Percentiles rank a stretch among this genome's conserved stretches.
Conservation (phyloP, 2,888 invertebrate species). For the Malachius bipustulatus region DNA sequence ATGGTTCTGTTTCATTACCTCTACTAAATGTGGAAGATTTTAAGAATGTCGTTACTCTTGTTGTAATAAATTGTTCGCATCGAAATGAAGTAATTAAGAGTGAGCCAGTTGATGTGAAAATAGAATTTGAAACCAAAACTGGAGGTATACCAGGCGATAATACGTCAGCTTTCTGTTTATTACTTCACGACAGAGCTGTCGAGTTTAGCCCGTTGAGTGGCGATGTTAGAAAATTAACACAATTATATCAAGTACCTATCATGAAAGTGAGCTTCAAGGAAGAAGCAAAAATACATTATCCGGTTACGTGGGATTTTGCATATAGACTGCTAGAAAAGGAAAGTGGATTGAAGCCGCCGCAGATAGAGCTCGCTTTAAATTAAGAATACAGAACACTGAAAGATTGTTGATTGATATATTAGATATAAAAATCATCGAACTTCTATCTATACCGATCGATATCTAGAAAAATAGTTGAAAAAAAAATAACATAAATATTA, state of each 20-base stretch:
- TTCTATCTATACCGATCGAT: too few relatives aligned
- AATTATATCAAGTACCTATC: neutral
- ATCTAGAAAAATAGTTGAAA: too few relatives aligned
- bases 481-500: too few relatives aligned
- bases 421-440: too few relatives aligned
- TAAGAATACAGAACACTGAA: too few relatives aligned
- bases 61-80: constrained; percentile 23
- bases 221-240: constrained; percentile 10
- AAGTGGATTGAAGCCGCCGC: too few relatives aligned
- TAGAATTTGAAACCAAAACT: constrained; percentile 22
- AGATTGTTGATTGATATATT: too few relatives aligned
- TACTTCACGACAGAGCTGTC: constrained; percentile 20
- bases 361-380: too few relatives aligned
- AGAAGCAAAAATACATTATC: too few relatives aligned
- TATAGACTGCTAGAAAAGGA: too few relatives aligned
- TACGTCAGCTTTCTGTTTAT: constrained; percentile 22
- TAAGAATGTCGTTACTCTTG: constrained; percentile 19
- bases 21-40: constrained; percentile 17
- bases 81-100: constrained; percentile 22
- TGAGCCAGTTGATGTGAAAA: constrained; percentile 21
- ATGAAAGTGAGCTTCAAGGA: too few relatives aligned
- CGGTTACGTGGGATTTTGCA: too few relatives aligned
- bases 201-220: constrained; percentile 21
- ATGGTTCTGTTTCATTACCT: constrained; percentile 29
- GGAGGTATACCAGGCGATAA: constrained; percentile 19